Conservation (phyloP, 1,140 invertebrate genomes). For the Pissodes strobi region DNA sequence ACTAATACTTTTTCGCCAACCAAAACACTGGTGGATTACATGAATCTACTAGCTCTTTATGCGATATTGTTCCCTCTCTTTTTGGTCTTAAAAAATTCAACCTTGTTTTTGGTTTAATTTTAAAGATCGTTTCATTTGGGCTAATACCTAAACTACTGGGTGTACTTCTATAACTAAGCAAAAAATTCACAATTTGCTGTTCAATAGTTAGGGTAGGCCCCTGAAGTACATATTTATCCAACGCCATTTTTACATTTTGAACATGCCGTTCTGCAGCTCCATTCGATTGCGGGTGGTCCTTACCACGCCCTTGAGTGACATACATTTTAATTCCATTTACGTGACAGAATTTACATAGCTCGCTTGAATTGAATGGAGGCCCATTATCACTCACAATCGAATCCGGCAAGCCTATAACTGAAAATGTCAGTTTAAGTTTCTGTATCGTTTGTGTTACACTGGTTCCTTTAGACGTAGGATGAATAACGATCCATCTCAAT, state of each 20-base stretch:
- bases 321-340: conserved; percentile 17
- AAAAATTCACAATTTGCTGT: conserved; percentile 18
- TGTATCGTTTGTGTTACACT: conserved; percentile 24
- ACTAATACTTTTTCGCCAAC: conserved; percentile 6
- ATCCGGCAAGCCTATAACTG: conserved; percentile 25
- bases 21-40: not conserved
- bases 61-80: not conserved
- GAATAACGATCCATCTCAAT: conserved; percentile 43
- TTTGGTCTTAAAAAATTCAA: conserved; percentile 1
- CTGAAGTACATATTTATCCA: conserved; percentile 3
- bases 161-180: conserved; percentile 4
- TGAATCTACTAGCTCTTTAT: not conserved
- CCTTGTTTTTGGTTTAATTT: too few species aligned
- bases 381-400: conserved; percentile 32
- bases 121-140: not conserved
- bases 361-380: conserved; percentile 26
- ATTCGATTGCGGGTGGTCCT: conserved; percentile 30
- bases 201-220: conserved; percentile 4
- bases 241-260: conserved; percentile 17
- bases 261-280: conserved; percentile 15
- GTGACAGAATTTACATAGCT: conserved; percentile 4
- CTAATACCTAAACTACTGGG: not conserved
- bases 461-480: conserved; percentile 17
- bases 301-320: too few species aligned
- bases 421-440: conserved; percentile 37